Evolutionary conservation across 2,888 invertebrate genomes (phyloP), one percentile per base, ranked within the genome.

Genomic region (Parasteatoda lunata): DNA sequence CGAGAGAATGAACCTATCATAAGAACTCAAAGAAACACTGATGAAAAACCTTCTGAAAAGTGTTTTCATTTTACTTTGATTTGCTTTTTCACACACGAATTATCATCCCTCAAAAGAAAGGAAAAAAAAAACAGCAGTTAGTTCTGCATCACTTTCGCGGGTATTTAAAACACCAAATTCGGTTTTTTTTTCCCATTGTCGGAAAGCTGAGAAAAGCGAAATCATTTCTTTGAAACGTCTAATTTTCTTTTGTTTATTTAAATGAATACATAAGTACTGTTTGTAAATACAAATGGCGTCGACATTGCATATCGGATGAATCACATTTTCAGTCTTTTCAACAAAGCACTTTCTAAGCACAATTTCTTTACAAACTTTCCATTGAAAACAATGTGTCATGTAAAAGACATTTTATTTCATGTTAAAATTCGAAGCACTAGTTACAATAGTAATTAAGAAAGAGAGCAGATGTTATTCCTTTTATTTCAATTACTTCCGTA

Each of bases 1-100:
- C 54, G 54, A 48, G 54, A n/a, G 70, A 82, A 76, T 49, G 71
- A 54, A 49, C 71, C 71, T 79, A 79, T 71, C 79, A 69, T 13
- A 45, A 69, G 48, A 45, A 13, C 45, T 30, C 79, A 69, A 13
- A 45, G 47, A 11, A 45, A 13, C 45, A 47, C 3, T 59, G 59
- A 59, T 9, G 59, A 59, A 59, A 59, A 59, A 59, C 59, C n/a
- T 59, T 59, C 59, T 8, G 59, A 59, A 59, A 59, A 59, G 9
- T 59, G 59, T 59, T 59, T 59, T 59, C n/a, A 59, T 59, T 59
- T 59, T 59, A n/a, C 9, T 59, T 59, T 30, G 30, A 30, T 54
- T 59, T 59, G 59, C 9, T 8, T 59, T 59, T 59, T 59, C 59
- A 59, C 59, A 59, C 59, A 59, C 9, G 11, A n/a, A 59, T 59